These are phyloP conservation scores for Phortica variegata DNA, from an alignment of 1,140 invertebrate genomes.

Conservation along the genomic window DNA sequence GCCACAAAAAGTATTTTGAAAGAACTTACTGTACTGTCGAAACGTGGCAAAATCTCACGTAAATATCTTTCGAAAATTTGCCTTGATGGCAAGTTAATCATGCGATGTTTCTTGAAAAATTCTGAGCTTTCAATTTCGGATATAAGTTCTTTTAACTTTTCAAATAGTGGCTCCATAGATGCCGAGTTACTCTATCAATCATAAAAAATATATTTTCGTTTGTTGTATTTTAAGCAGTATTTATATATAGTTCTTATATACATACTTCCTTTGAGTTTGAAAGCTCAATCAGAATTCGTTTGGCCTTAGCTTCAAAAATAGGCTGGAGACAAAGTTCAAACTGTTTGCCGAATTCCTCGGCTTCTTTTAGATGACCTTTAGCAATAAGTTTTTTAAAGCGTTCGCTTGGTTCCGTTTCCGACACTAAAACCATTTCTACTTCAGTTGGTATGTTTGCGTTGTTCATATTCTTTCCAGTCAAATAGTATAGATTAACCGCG, in stretches of 20 bases:
- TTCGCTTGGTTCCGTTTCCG: constrained; percentile 52
- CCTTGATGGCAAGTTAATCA: constrained; percentile 45
- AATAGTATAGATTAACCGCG: constrained; percentile 50
- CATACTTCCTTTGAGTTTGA: constrained; percentile 23
- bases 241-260: background rate
- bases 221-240: too few species aligned
- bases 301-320: constrained; percentile 50
- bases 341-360: constrained; percentile 48
- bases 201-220: too few species aligned
- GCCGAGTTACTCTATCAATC: too few species aligned
- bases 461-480: constrained; percentile 26
- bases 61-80: constrained; percentile 37
- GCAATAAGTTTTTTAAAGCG: constrained; percentile 50
- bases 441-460: constrained; percentile 20
- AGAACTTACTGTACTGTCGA: constrained; percentile 41
- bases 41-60: constrained; percentile 32
- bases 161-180: too few species aligned
- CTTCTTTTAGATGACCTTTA: constrained; percentile 51
- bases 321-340: constrained; percentile 52
- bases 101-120: constrained; percentile 44
- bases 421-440: constrained; percentile 49
- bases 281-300: constrained; percentile 40
- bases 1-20: too few species aligned
- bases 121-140: constrained; percentile 38
- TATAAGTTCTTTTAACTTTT: too few species aligned